These are phyloP conservation scores for Desmodus rotundus DNA, from an alignment of 2,113 vertebrate genomes.

Conservation along the genomic window DNA sequence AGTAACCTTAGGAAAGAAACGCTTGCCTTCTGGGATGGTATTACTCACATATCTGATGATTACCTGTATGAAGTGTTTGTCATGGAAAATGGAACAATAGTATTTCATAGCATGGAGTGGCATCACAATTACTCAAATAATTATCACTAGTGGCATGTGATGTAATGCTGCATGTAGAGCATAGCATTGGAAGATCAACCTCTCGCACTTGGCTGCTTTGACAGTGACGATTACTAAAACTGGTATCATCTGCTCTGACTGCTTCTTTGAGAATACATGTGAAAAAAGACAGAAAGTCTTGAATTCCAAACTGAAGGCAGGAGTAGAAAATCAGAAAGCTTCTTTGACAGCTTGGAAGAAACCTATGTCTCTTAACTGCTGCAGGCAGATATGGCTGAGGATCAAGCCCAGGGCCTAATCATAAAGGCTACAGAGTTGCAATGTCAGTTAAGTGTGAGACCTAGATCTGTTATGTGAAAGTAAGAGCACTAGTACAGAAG, in stretches of 20 bases:
- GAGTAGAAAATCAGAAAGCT: not conserved
- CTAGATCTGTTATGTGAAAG: not conserved
- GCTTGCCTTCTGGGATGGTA: not conserved
- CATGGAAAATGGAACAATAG: not conserved
- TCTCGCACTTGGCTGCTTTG: not conserved
- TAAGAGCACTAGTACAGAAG: not conserved
- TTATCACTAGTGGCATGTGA: not conserved
- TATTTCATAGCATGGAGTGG: not conserved
- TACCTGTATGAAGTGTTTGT: not conserved
- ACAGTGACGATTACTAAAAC: not conserved
- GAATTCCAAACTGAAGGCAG: not conserved
- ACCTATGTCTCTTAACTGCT: not conserved
- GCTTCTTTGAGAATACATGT: not conserved
- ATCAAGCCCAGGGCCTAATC: not conserved
- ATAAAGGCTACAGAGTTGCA: not conserved
- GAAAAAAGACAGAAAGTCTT: not conserved
- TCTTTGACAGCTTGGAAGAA: slow-evolving; percentile 1
- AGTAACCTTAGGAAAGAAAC: not conserved
- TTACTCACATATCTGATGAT: not conserved
- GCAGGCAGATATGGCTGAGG: not conserved
- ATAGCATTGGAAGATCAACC: not conserved
- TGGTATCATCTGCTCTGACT: not conserved
- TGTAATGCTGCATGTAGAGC: not conserved
- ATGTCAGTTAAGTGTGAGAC: not conserved
- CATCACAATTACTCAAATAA: not conserved